These are phyloP conservation scores for Oncorhynchus masou DNA, from an alignment of 2,113 vertebrate genomes.

Conservation along the genomic window DNA sequence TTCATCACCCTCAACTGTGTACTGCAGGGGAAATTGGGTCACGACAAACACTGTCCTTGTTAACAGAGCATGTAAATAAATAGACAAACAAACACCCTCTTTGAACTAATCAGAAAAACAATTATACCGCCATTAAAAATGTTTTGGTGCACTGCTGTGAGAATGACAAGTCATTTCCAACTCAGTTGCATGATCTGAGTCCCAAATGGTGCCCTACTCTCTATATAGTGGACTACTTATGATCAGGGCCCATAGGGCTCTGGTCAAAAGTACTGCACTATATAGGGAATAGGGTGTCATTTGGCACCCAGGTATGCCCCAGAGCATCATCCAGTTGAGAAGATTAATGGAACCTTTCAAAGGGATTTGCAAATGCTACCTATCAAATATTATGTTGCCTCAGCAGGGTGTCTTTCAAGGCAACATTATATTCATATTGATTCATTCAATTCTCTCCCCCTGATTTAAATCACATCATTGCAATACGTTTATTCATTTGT, in stretches of 20 bases:
- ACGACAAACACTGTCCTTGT: slow-evolving; percentile 68
- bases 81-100: slow-evolving; percentile 54
- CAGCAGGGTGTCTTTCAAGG: slow-evolving; percentile 56
- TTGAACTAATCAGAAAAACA: slow-evolving; percentile 70
- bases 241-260: no score
- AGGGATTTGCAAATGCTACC: slow-evolving; percentile 64
- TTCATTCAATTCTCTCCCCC: slow-evolving; percentile 31
- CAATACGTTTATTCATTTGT: slow-evolving; percentile 27
- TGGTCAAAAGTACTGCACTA: no score
- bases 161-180: slow-evolving; percentile 67
- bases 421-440: slow-evolving; percentile 53
- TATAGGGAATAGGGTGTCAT: no score
- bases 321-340: slow-evolving; percentile 65
- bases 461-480: slow-evolving; percentile 35
- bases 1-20: slow-evolving; percentile 56
- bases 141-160: slow-evolving; percentile 64
- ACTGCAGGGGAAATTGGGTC: slow-evolving; percentile 52
- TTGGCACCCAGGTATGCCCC: slow-evolving; percentile 46
- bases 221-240: no score
- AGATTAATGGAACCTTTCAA: slow-evolving; percentile 69
- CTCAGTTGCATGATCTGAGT: slow-evolving; percentile 39
- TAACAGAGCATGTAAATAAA: slow-evolving; percentile 72
- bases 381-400: slow-evolving; percentile 56
- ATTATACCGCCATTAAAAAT: slow-evolving; percentile 65
- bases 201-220: no score